phyloP scores from a whole-genome alignment of 2,888 invertebrate genomes.

The Coelinius sp. region DNA sequence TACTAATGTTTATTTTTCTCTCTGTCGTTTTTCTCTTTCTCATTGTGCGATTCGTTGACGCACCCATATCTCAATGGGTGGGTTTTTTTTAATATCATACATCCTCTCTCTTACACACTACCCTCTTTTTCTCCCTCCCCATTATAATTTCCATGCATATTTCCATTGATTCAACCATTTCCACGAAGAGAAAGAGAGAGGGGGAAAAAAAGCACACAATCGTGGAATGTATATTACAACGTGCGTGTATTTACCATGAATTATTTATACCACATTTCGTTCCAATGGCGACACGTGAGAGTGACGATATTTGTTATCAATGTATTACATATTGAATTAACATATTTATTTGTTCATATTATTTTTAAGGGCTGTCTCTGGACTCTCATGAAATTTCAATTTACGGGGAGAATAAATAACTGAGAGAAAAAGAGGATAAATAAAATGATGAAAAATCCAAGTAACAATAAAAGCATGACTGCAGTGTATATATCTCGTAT shows the following conservation, averaged over 20 bases:
- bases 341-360: not conserved
- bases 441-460: not conserved
- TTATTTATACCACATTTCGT: conserved; percentile 28
- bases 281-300: conserved; percentile 9
- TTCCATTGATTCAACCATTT: conserved; percentile 27
- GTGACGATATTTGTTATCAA: not conserved
- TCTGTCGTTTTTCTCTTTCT: not conserved
- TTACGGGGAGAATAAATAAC: too few species aligned
- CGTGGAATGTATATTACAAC: conserved; percentile 6
- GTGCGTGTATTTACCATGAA: conserved; percentile 28
- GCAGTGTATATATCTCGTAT: not conserved
- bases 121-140: not conserved
- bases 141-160: conserved; percentile 28
- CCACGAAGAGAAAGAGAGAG: not conserved
- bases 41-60: conserved; percentile 28
- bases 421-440: too few species aligned
- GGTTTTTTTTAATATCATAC: conserved; percentile 13
- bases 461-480: not conserved
- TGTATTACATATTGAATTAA: not conserved
- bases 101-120: conserved; percentile 7
- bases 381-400: not conserved
- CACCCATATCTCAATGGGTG: conserved; percentile 25
- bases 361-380: not conserved
- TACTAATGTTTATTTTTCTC: conserved; percentile 38
- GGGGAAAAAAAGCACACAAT: not conserved